These are phyloP conservation scores for Eupithecia inturbata DNA, from an alignment of 2,888 invertebrate species.

Conservation along the genomic window DNA sequence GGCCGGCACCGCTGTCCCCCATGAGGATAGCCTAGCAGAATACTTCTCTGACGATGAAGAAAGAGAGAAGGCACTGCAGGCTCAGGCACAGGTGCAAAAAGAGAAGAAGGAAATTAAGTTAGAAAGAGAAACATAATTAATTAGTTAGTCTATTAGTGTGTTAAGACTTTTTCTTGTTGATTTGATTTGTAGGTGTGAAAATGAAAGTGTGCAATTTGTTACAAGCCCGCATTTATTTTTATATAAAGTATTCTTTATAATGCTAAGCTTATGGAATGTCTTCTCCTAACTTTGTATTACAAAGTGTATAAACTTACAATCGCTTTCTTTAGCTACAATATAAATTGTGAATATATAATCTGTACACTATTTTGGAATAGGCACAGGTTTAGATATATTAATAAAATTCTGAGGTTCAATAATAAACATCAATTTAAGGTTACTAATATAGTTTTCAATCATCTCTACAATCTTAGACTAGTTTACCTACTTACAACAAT, in stretches of 20 bases:
- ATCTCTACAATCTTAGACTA: conserved; percentile 33
- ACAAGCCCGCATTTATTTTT: conserved; percentile 53
- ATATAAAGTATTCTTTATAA: conserved; percentile 31
- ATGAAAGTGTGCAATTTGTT: conserved; percentile 21
- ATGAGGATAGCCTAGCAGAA: conserved; percentile 71
- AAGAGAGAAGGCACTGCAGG: conserved; percentile 69
- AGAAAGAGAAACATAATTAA: conserved; percentile 70
- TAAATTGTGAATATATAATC: conserved; percentile 30
- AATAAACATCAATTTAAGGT: conserved; percentile 38
- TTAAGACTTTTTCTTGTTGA: not conserved
- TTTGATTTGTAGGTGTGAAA: conserved; percentile 7
- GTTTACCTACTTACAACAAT: conserved; percentile 6
- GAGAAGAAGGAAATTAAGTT: conserved; percentile 66
- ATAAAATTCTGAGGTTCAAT: conserved; percentile 28
- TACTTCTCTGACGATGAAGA: conserved; percentile 83
- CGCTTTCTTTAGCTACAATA: conserved; percentile 14
- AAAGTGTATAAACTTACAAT: conserved; percentile 1
- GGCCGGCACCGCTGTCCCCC: conserved; percentile 63
- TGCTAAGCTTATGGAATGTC: not conserved
- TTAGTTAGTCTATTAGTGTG: conserved; percentile 43
- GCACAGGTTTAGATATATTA: conserved; percentile 27
- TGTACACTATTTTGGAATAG: conserved; percentile 32
- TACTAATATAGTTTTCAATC: conserved; percentile 30
- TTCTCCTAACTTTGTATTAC: not conserved
- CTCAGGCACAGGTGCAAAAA: conserved; percentile 52